Percentiles rank a stretch among this genome's conserved stretches.
These are phyloP conservation scores for Microctenopoma lineatum DNA, from an alignment of 2,797 vertebrate species.

Conservation along the genomic window DNA sequence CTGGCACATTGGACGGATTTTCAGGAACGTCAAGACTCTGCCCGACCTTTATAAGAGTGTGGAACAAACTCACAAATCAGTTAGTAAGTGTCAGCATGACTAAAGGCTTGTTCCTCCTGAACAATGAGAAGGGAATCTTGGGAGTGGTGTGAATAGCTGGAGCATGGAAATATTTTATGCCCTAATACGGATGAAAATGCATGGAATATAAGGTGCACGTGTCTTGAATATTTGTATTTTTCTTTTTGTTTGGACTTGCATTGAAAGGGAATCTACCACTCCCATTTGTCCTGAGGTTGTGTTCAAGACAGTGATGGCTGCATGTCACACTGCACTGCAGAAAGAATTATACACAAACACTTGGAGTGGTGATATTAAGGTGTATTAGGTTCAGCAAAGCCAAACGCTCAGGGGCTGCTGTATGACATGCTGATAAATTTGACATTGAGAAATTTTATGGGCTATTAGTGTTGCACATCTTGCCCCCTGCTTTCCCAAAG, in stretches of 20 bases:
- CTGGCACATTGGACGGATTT: conserved; percentile 63
- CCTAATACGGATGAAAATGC: conserved; percentile 48
- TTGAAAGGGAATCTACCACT: conserved; percentile 52
- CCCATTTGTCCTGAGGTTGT: conserved; percentile 52
- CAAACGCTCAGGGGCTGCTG: conserved; percentile 47
- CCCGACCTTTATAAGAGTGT: conserved; percentile 61
- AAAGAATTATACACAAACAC: conserved; percentile 46
- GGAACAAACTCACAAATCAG: conserved; percentile 74
- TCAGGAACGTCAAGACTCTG: conserved; percentile 65
- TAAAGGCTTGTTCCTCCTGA: conserved; percentile 48
- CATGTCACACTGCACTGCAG: conserved; percentile 47
- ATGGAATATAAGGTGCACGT: conserved; percentile 31
- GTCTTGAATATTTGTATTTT: conserved; percentile 46
- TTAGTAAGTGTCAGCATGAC: conserved; percentile 56
- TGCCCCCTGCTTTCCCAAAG: conserved; percentile 69
- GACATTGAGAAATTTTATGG: conserved; percentile 77
- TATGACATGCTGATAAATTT: conserved; percentile 65
- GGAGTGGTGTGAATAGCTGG: conserved; percentile 51
- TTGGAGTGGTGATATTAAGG: conserved; percentile 36
- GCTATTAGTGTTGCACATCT: conserved; percentile 70
- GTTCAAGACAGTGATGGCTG: conserved; percentile 39
- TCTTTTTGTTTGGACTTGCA: conserved; percentile 59
- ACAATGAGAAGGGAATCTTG: conserved; percentile 61
- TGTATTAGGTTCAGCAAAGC: conserved; percentile 55
- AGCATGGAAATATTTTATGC: conserved; percentile 60